Evolutionary conservation across 2,797 vertebrate genomes (phyloP), one percentile per base, ranked within the genome.

Genomic region (Coccyzus lansbergi): DNA sequence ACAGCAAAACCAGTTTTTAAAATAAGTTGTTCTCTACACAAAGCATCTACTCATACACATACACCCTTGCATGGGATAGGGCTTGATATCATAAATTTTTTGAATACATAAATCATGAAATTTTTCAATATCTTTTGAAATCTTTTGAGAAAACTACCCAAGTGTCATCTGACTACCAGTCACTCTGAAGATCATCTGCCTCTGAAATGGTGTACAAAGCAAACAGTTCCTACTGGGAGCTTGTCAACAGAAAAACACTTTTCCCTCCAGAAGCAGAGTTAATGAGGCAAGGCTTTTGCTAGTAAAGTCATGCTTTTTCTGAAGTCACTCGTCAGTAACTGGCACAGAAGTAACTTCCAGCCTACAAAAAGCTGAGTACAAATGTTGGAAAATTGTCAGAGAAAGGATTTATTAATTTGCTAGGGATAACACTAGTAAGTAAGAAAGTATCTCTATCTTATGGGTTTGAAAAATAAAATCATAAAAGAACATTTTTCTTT

Each of bases 401-500:
- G 42, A 58, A 91, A 71, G 20, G 38, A 84, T 86, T 68, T 87
- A 29, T 91, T 92, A 71, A 46, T 75, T 83, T 80, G 63, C 26
- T 63, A 75, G 34, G 25, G 52, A 21, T n/a, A 75, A 75, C 49
- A 68, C 64, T 62, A 86, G 65, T 56, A 89, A 95, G 72, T 55
- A 92, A 85, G 63, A 71, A 93, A 63, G 55, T 80, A 7, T 72
- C 38, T 58, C 46, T 24, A 44, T 53, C 52, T 91, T 90, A n/a
- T 7, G 25, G 53, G 65, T 85, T 78, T 94, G 59, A 40, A 83
- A 74, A 88, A 70, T 14, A 72, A 87, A 74, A 68, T 88, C 56
- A 8, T 88, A 68, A 95, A 90, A 92, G 53, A 71, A 75, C 22
- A 10, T 81, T 63, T 88, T 65, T 51, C 71, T 91, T 70, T 97